phyloP scores from a whole-genome alignment of 2,888 invertebrate genomes.

The Amphipoea lucens region DNA sequence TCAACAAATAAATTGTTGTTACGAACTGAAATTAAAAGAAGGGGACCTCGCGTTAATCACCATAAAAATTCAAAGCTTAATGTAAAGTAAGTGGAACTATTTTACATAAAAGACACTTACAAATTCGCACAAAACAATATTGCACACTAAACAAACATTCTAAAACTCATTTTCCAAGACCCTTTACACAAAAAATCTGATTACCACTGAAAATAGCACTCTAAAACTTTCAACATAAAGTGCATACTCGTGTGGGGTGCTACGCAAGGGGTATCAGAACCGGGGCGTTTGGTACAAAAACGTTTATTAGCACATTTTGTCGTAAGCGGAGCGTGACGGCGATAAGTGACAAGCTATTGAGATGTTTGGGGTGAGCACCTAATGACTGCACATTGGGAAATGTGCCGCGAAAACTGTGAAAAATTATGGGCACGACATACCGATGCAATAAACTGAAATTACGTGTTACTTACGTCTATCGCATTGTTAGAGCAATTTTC shows the following conservation, averaged over 20 bases:
- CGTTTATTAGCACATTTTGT: slow-evolving; percentile 87
- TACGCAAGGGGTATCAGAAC: slow-evolving; percentile 68
- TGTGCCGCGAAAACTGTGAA: slow-evolving; percentile 29
- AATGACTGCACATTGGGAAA: slow-evolving; percentile 60
- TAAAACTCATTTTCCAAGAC: slow-evolving; percentile 72
- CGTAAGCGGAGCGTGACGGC: slow-evolving; percentile 82
- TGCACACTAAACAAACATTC: slow-evolving; percentile 73
- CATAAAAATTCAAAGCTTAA: slow-evolving; percentile 22
- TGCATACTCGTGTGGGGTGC: slow-evolving; percentile 41
- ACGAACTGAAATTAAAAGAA: background rate
- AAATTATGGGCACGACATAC: slow-evolving; percentile 9
- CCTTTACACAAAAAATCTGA: slow-evolving; percentile 55
- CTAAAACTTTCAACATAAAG: slow-evolving; percentile 1
- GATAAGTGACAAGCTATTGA: slow-evolving; percentile 86
- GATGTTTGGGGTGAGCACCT: slow-evolving; percentile 73
- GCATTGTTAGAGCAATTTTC: background rate
- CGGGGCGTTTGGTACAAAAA: slow-evolving; percentile 79
- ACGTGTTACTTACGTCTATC: background rate
- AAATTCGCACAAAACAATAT: slow-evolving; percentile 70
- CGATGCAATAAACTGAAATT: background rate
- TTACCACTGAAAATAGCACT: slow-evolving; percentile 30
- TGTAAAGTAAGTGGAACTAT: slow-evolving; percentile 26
- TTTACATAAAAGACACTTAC: slow-evolving; percentile 57
- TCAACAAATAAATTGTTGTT: background rate
- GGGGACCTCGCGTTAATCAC: background rate